A percentile compares a stretch with the other conserved stretches of the same genome.
Conservation (phyloP, 2,888 invertebrate species). For the Tribolium freemani region DNA sequence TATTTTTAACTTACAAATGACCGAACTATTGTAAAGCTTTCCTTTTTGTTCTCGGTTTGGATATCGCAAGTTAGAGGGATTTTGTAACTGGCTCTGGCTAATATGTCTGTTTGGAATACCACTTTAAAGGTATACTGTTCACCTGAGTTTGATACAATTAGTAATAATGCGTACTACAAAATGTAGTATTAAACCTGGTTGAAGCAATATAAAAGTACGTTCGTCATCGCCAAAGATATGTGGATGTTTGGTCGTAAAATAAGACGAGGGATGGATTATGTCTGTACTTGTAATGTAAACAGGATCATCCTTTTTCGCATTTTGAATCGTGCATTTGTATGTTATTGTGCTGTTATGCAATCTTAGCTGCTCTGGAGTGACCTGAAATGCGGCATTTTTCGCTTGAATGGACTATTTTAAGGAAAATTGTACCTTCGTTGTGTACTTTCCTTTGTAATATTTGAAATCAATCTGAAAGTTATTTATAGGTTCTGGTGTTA, state of each 20-base stretch:
- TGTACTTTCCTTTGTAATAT: slow-evolving; percentile 50
- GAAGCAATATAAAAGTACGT: background rate
- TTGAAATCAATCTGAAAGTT: slow-evolving; percentile 18
- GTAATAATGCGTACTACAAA: no score
- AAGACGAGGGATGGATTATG: slow-evolving; percentile 51
- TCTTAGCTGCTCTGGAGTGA: slow-evolving; percentile 47
- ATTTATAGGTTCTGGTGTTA: slow-evolving; percentile 38
- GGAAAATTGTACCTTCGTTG: slow-evolving; percentile 45
- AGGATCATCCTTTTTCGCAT: slow-evolving; percentile 44
- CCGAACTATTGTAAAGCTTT: slow-evolving; percentile 64
- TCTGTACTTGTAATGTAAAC: slow-evolving; percentile 47
- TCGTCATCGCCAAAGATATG: slow-evolving; percentile 34
- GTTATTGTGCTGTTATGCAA: slow-evolving; percentile 47
- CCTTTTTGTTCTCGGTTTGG: slow-evolving; percentile 54
- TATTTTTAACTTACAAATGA: slow-evolving; percentile 66
- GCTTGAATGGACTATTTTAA: background rate
- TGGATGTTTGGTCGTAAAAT: background rate
- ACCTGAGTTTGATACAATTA: slow-evolving; percentile 53
- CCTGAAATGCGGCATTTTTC: slow-evolving; percentile 42
- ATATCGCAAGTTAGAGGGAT: slow-evolving; percentile 70
- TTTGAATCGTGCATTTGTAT: slow-evolving; percentile 53
- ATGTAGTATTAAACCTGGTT: slow-evolving; percentile 13
- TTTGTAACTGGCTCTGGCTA: slow-evolving; percentile 67
- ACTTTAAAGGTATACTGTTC: slow-evolving; percentile 54
- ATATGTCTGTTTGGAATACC: slow-evolving; percentile 56